Evolutionary conservation across 2,888 invertebrate genomes (phyloP), one percentile per base, ranked within the genome.

Genomic region (Campaea margaritaria): DNA sequence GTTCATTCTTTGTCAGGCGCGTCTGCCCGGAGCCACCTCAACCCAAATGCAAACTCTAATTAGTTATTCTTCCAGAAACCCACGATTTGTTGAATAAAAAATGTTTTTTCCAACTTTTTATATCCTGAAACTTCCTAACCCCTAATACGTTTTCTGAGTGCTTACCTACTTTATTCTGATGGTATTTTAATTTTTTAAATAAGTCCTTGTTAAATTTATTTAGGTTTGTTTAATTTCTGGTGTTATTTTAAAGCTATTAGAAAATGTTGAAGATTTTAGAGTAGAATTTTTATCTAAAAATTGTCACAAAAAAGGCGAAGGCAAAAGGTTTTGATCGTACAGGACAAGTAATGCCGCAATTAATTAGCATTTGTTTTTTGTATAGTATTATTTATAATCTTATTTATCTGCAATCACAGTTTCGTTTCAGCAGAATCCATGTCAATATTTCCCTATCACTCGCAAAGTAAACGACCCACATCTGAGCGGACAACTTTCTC

Each of bases 11-110:
- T 46, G 65, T 65, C 60, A 58, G 68, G 60, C 69, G 60, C 69
- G 83, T 68, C 83, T 73, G 73, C 62, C 48, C 46, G 75, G 76
- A 78, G 76, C 78, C 77, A 44, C 58, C 54, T 54, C 80, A 83
- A 82, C 82, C 82, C 68, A 78, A 74, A 81, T 84, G 74, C 73
- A 73, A 76, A 78, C 67, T 77, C 67, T 67, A 77, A 75, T 79
- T 76, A 72, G 44, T 64, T 60, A 62, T 68, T 69, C 69, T 65
- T 67, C 63, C 64, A 59, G 62, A 62, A 43, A 52, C 41, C 21
- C n/a, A 27, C 38, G 12, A 47, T 55, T 61, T 52, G 36, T 47
- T 34, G 4, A 47, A 60, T 34, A 62, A 43, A 60, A 61, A 52
- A 48, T 38, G 42, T 21, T 47, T 43, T 39, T 28, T 15, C 10